A percentile compares a stretch with the other conserved stretches of the same genome.
These are phyloP conservation scores for Rhaphigaster nebulosa DNA, from an alignment of 2,888 invertebrate genomes.

Conservation along the genomic window DNA sequence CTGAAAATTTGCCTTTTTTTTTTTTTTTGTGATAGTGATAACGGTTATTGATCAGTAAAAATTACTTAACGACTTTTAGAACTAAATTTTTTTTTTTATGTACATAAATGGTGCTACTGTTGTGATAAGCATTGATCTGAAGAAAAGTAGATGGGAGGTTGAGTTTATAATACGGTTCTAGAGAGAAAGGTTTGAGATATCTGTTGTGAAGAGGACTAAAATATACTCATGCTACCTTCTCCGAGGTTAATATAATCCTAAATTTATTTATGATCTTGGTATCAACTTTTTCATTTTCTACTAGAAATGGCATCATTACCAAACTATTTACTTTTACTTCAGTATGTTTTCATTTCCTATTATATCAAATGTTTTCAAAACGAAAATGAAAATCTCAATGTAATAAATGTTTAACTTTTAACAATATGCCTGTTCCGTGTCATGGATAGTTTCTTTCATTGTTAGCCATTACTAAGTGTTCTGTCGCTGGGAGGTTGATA, in stretches of 20 bases:
- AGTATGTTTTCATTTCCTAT: background rate
- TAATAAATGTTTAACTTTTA: background rate
- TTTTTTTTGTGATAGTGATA: too few relatives aligned
- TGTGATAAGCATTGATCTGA: background rate
- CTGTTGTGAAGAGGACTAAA: background rate
- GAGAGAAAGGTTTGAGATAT: background rate
- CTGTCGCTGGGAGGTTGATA: constrained; percentile 6
- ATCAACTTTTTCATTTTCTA: background rate
- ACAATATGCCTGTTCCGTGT: background rate
- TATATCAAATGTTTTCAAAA: background rate
- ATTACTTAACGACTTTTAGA: too few relatives aligned
- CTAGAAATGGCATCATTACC: too few relatives aligned
- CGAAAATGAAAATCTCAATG: background rate
- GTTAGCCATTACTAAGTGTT: background rate
- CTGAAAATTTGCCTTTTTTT: too few relatives aligned
- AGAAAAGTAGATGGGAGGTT: too few relatives aligned
- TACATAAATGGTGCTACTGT: background rate
- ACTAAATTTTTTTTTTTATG: too few relatives aligned
- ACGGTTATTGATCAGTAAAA: too few relatives aligned
- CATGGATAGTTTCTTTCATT: background rate
- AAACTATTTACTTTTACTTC: too few relatives aligned
- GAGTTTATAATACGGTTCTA: background rate
- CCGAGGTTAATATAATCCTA: background rate
- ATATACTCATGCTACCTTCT: background rate
- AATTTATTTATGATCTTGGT: background rate